Conservation (phyloP, 30 jellyfish, hydroid and myxozoan species). For the Cassiopea xamachana region DNA sequence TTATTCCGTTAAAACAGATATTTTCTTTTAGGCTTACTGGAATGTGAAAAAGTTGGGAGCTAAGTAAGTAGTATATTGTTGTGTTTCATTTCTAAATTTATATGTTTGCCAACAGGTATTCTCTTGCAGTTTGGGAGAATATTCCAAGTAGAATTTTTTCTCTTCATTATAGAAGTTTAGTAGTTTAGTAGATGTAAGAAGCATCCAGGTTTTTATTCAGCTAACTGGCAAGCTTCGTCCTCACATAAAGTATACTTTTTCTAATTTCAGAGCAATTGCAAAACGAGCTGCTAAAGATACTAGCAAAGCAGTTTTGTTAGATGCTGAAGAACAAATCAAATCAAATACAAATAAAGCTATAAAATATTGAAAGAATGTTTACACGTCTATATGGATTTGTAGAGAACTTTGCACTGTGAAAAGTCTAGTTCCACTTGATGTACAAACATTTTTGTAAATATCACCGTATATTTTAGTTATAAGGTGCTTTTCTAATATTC, state of each 20-base stretch:
- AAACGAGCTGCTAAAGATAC: conserved; percentile 91
- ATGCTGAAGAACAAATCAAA: conserved; percentile 41
- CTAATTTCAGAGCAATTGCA: conserved; percentile 84
- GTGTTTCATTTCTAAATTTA: background rate
- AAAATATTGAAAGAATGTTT: background rate
- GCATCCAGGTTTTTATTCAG: background rate
- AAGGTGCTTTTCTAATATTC: too few relatives aligned
- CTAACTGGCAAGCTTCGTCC: background rate
- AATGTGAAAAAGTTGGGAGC: conserved; percentile 92
- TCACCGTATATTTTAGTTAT: too few relatives aligned
- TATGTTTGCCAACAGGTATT: background rate
- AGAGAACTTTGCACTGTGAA: too few relatives aligned
- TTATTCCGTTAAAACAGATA: background rate
- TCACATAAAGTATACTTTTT: background rate
- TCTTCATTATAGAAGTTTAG: background rate
- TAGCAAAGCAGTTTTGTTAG: conserved; percentile 81
- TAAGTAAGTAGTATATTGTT: conserved; percentile 71
- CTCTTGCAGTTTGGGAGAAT: background rate
- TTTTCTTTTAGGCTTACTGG: conserved; percentile 78
- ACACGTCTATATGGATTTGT: too few relatives aligned
- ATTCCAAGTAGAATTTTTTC: background rate
- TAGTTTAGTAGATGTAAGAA: background rate
- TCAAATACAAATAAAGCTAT: conserved; percentile 10
- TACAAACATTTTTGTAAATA: too few relatives aligned
- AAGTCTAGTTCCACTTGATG: too few relatives aligned